Evolutionary conservation across 2,888 invertebrate species (phyloP).

Genomic region (Sipunculus nudus): DNA sequence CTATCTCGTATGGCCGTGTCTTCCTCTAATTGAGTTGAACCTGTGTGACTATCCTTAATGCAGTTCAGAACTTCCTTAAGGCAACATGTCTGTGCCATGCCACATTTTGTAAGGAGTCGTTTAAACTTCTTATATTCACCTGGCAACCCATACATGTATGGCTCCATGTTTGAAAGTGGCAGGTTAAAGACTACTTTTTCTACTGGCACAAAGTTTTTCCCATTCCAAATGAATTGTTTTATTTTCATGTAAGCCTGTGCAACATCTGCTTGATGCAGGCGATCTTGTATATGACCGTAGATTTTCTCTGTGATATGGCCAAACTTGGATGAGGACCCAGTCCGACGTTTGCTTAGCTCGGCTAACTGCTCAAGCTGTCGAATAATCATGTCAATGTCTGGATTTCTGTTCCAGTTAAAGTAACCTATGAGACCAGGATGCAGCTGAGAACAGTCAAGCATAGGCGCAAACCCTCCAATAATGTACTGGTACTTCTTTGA

Average conservation of each 20-base stretch:
- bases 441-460: not conserved
- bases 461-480: slow-evolving; percentile 23
- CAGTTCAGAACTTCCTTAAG: slow-evolving; percentile 30
- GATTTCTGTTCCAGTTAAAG: slow-evolving; percentile 34
- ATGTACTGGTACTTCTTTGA: slow-evolving; percentile 18
- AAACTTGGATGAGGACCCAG: slow-evolving; percentile 32
- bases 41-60: slow-evolving; percentile 12
- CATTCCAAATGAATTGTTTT: slow-evolving; percentile 45
- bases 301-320: slow-evolving; percentile 27
- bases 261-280: slow-evolving; percentile 6
- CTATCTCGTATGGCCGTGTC: too few species aligned
- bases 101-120: slow-evolving; percentile 28
- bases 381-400: slow-evolving; percentile 20
- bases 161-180: slow-evolving; percentile 29
- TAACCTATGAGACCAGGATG: slow-evolving; percentile 1
- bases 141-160: slow-evolving; percentile 37
- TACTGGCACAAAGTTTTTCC: slow-evolving; percentile 35
- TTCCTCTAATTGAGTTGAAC: too few species aligned
- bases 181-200: slow-evolving; percentile 18
- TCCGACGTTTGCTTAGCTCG: slow-evolving; percentile 15
- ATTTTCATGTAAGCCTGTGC: too few species aligned
- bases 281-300: slow-evolving; percentile 15
- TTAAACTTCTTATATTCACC: slow-evolving; percentile 27
- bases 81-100: slow-evolving; percentile 19
- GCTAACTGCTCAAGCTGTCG: slow-evolving; percentile 29